Evolutionary conservation across 2,797 vertebrate genomes (phyloP), one percentile per base, ranked within the genome.

Genomic region (Neopelma chrysocephalum): DNA sequence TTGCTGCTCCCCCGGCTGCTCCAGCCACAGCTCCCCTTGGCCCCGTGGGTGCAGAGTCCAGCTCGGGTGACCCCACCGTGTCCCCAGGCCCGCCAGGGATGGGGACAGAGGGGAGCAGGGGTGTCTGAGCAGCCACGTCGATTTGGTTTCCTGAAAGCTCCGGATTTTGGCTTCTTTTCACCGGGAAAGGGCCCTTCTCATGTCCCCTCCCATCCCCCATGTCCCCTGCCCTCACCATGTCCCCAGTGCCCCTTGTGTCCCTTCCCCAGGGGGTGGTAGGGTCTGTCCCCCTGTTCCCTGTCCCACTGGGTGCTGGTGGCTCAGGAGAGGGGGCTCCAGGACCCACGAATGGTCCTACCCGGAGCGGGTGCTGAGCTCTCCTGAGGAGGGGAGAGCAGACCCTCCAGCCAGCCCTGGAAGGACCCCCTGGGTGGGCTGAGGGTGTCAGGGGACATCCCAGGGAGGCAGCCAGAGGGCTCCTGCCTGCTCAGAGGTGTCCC

Each of bases 281-380:
- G 47, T 14, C 26, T 69, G 45, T 42, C 40, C 42, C 29, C 0
- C 0, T 1, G 6, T 23, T 65, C 36, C 16, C 42, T 3, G 0
- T 32, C 61, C 64, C 42, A 20, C 7, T 15, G 47, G 36, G 31
- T 48, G 57, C 34, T 75, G 38, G 32, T 60, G 80, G 21, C 51
- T 66, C 26, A 23, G 51, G 27, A 71, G 15, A 32, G 17, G 61
- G 19, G 4, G 26, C 12, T 31, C 13, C 14, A 19, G 36, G 20
- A 40, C 58, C 36, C 58, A 61, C 4, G 12, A 29, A 40, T 61
- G 58, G 58, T 38, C 58, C 36, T 36, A 40, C 36, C 18, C 15
- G 9, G 36, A 79, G 18, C 0, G 12, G 73, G 64, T 12, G 34
- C 76, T 0, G 3, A 80, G 36, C 12, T 27, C 27, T 50, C n/a